A percentile compares a stretch with the other conserved stretches of the same genome.
Evolutionary conservation across 2,113 vertebrate species (phyloP).

Genomic region (Notarius lentiginosus): DNA sequence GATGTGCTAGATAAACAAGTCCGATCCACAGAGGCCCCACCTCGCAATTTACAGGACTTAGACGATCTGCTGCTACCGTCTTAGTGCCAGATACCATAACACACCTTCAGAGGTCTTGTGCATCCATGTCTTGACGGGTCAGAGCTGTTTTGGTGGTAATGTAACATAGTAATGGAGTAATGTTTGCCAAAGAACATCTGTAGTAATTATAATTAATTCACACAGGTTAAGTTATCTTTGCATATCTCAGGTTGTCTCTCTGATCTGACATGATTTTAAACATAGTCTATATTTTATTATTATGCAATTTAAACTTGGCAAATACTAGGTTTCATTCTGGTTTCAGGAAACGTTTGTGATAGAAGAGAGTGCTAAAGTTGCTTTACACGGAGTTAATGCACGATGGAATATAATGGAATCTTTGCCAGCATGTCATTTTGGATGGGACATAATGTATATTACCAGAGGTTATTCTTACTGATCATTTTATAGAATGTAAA

Average conservation of each 20-base stretch:
- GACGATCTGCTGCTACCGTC: too few species aligned
- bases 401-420: not conserved
- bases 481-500: not conserved
- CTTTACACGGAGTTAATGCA: not conserved
- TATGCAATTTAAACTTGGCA: not conserved
- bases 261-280: not conserved
- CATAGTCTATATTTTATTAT: not conserved
- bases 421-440: not conserved
- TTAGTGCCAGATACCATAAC: too few species aligned
- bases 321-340: not conserved
- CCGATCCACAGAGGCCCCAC: too few species aligned
- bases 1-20: too few species aligned
- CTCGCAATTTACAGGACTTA: too few species aligned
- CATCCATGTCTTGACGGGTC: too few species aligned
- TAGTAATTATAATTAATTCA: not conserved
- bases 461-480: not conserved
- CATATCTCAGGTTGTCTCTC: not conserved
- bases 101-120: too few species aligned
- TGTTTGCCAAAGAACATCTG: not conserved
- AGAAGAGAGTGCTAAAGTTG: not conserved
- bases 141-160: not conserved
- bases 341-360: not conserved
- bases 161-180: not conserved
- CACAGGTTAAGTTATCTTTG: not conserved
- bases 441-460: not conserved